Evolutionary conservation across 2,113 vertebrate genomes (phyloP).

Genomic region (Tretioscincus oriximinensis): DNA sequence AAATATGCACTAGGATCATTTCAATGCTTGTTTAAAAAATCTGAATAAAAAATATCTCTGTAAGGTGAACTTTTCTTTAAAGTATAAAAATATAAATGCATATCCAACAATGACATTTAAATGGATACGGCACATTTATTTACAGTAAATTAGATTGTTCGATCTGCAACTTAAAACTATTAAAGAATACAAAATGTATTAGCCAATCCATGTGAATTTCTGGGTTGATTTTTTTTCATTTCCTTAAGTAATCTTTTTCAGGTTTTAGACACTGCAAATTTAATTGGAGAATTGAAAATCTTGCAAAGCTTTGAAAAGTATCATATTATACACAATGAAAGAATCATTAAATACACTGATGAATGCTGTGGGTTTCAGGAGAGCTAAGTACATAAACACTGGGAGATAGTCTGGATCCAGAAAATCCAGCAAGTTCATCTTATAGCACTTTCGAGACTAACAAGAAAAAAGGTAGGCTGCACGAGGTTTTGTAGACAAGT

Average conservation of each 20-base stretch:
- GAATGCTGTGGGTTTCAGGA: not conserved
- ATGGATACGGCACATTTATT: not conserved
- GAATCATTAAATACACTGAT: not conserved
- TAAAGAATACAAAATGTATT: not conserved
- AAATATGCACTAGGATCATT: not conserved
- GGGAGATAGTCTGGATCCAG: too few relatives aligned
- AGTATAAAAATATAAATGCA: not conserved
- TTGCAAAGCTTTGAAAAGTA: not conserved
- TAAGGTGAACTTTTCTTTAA: not conserved
- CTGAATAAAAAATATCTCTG: not conserved
- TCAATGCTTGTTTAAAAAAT: not conserved
- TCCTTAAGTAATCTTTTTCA: not conserved
- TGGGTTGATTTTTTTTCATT: not conserved
- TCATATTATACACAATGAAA: not conserved
- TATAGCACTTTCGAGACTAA: rapidly evolving
- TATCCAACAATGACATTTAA: not conserved
- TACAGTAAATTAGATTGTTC: not conserved
- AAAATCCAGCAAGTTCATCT: too few relatives aligned
- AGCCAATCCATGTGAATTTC: not conserved
- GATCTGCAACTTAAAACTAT: not conserved
- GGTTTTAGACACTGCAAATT: not conserved
- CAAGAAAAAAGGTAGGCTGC: not conserved
- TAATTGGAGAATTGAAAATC: not conserved
- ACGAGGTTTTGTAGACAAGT: too few relatives aligned
- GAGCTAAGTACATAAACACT: too few relatives aligned